Base-by-base conservation (phyloP, 2,888 invertebrate species). In the Polia nebulosa region DNA sequence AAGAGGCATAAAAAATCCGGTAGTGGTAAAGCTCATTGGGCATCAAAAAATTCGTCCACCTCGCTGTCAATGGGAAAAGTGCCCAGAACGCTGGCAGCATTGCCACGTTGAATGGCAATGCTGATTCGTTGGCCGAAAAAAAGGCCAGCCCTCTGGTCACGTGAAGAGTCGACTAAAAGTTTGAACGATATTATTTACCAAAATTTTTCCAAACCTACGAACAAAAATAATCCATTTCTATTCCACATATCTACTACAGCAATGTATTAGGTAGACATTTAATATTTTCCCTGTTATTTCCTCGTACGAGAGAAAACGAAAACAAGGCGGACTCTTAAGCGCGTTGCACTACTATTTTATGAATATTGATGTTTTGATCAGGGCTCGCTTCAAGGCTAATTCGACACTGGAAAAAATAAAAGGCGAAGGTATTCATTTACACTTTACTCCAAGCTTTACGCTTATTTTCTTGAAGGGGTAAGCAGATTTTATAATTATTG, bases 341-440 rank as follows among this genome's bases (percentile, higher is more conserved):
- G 70, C 44, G 70, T 56, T 71, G 78, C 60, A 65, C 60, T 80
- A 61, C 17, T 55, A 47, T 72, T 52, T 63, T 68, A 75, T 80
- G 65, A 75, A 74, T 77, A 77, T 80, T 70, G 59, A 80, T 80
- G 56, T 74, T 74, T 60, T 70, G 57, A 80, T 71, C 59, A 79
- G 52, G 32, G 3, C 22, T 36, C 13, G 17, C 5, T 59, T 34
- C 56, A 39, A 58, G 58, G 41, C 27, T 60, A 27, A 59, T 52
- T 51, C 7, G 22, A n/a, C 15, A 34, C 13, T 49, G 27, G 13
- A 20, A 60, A 70, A 66, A 53, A 49, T 27, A 34, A 29, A 44
- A 20, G 36, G 11, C 3, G 2, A 20, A 17, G 6, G 2, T 62
- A 36, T 20, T 39, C 8, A 13, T 45, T 53, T 25, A 47, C 32